Evolutionary conservation across 2,888 invertebrate species (phyloP), one percentile per base, ranked within the genome.

Genomic region (Xylota segnis): DNA sequence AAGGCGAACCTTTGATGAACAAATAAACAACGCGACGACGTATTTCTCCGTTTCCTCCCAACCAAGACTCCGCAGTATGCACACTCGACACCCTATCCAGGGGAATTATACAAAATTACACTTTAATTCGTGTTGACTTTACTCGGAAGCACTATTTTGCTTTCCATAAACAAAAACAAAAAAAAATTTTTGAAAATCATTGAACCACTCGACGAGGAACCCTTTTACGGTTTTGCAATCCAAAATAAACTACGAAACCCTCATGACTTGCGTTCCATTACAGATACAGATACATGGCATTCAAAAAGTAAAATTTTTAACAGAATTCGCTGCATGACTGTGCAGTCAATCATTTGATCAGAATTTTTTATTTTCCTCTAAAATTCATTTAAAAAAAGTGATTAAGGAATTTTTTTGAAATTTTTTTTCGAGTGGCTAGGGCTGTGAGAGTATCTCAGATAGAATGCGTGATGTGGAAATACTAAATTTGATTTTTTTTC

Each of bases 301-400:
- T 32, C 9, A 65, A 34, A 47, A 29, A 4, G n/a, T 16, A 40
- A 10, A 4, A 18, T 10, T 68, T 54, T 37, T 34, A 9, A 18
- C 32, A n/a, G 2, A 56, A 70, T 66, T 58, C 66, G 65, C 65
- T 66, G 16, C 65, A 75, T 56, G 54, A 75, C 23, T 65, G 47
- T 43, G 74, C 47, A n/a, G 5, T 56, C 56, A 66, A 40, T 66
- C 47, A 58, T 27, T 58, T 75, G 75, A n/a, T n/a, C n/a, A n/a
- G n/a, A n/a, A n/a, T n/a, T n/a, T n/a, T n/a, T n/a, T n/a, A n/a
- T n/a, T n/a, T n/a, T n/a, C n/a, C n/a, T n/a, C n/a, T n/a, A n/a
- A n/a, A n/a, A n/a, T n/a, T n/a, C n/a, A n/a, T n/a, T n/a, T n/a
- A 32, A 32, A 9, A 10, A 9, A 9, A 9, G 34, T 34, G 34